phyloP scores from a whole-genome alignment of 2,113 vertebrate genomes.

The Brachirus orientalis region DNA sequence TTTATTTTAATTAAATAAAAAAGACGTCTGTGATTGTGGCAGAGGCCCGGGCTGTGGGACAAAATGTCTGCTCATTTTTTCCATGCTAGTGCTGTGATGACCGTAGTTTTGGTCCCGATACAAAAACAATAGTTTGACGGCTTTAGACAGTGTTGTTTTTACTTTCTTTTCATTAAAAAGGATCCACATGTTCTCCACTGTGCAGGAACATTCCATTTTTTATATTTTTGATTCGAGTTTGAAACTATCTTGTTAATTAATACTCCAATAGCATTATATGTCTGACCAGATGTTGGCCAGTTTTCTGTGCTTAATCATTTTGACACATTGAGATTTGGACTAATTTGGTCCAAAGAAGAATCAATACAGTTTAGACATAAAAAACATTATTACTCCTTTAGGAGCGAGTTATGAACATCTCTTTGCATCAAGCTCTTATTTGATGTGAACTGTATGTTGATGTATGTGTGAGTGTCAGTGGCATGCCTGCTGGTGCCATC shows the following conservation, averaged over 20 bases:
- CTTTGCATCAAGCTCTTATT: conserved; percentile 27
- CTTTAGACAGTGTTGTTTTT: neutral
- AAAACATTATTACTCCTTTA: too few species aligned
- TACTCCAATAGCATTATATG: neutral
- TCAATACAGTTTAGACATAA: neutral
- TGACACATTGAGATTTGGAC: neutral
- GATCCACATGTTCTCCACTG: neutral
- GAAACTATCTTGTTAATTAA: neutral
- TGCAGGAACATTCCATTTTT: neutral
- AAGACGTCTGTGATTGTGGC: conserved; percentile 2
- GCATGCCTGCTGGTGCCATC: conserved; percentile 80
- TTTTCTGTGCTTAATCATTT: neutral
- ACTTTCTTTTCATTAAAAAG: neutral
- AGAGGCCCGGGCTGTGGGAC: conserved; percentile 1
- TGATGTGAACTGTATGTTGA: conserved; percentile 26
- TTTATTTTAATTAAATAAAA: conserved; percentile 1
- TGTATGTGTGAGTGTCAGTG: conserved; percentile 45
- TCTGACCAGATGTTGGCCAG: neutral
- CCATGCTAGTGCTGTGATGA: neutral
- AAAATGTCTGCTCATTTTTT: neutral
- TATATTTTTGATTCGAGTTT: neutral
- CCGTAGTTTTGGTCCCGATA: neutral
- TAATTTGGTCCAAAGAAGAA: neutral
- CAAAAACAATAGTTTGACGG: neutral
- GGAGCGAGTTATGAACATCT: conserved; percentile 5